Base-by-base conservation (phyloP, 1,140 invertebrate genomes). In the Magallana ariakensis region DNA sequence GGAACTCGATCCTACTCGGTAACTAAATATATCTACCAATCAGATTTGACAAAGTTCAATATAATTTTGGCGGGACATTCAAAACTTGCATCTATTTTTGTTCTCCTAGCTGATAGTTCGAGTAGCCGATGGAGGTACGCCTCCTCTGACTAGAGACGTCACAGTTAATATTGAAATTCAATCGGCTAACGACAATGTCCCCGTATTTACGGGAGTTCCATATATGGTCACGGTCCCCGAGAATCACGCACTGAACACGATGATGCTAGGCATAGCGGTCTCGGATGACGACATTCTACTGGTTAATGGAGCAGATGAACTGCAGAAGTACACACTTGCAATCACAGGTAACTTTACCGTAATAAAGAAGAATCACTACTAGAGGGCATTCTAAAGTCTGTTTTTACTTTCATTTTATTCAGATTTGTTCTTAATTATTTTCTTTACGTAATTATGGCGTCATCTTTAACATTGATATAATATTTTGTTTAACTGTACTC, bases 51-150 rank as follows among this genome's bases (percentile, higher is more conserved):
- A 75, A 10, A 4, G 62, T 26, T 13, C 4, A 13, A 11, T 33
- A 13, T 46, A 46, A 46, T 46, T 46, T 46, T 46, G 0, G 33
- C 33, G 33, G 33, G 33, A 46, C 33, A 46, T 46, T 46, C 33
- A 46, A 46, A 46, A 46, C 33, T 46, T 62, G 26, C 11, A 26
- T 10, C 11, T 9, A 75, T 70, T 22, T 70, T 33, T 26, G 22
- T 11, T 70, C 33, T 46, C 33, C 3, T 22, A 70, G 66, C 93
- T 99, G 1, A 98, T 97, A 0, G 98, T 99, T 0, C 98, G 97
- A 0, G 98, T 98, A 1, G 96, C 96, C 86, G 98, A 99, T 93
- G 97, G 98, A 16, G 98, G 98, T 4, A 96, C 96, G 33, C 98
- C 98, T 2, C 96, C 97, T 0, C 94, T 98, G n/a, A 97, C 97